A percentile compares a stretch with the other conserved stretches of the same genome.
Evolutionary conservation across 2,888 invertebrate species (phyloP).

Genomic region (Conomelus anceps): DNA sequence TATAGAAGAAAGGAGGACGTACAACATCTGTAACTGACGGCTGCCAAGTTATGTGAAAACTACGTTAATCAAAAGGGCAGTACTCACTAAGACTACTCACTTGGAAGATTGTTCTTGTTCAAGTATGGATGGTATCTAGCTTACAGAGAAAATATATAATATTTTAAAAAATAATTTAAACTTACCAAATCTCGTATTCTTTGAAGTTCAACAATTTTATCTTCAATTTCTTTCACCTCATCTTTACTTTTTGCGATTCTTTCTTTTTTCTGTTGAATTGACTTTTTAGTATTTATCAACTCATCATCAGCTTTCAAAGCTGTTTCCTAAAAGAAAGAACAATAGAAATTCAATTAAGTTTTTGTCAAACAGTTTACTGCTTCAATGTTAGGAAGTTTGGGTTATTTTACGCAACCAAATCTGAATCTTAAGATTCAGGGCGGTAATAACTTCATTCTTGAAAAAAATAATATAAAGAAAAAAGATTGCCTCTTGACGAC

Average conservation of each 20-base stretch:
- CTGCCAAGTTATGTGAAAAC: no score
- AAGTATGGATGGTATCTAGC: neutral
- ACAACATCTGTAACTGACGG: no score
- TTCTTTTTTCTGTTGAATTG: conserved; percentile 50
- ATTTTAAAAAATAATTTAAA: neutral
- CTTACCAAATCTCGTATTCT: conserved; percentile 56
- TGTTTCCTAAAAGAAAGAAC: conserved; percentile 12
- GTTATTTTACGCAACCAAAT: no score
- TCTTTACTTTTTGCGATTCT: conserved; percentile 50
- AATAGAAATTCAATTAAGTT: neutral
- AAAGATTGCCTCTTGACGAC: no score
- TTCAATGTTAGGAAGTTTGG: no score
- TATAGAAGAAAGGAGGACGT: no score
- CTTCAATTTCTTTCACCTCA: conserved; percentile 50
- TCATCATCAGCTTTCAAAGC: conserved; percentile 36
- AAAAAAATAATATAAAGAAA: no score
- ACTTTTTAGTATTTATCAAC: conserved; percentile 39
- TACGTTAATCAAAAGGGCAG: no score
- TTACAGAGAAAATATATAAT: neutral
- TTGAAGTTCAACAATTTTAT: conserved; percentile 54
- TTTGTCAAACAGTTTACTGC: neutral
- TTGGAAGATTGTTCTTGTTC: neutral
- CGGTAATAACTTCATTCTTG: no score
- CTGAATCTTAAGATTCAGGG: no score
- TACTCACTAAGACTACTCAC: neutral